These are phyloP conservation scores for Malurus alboscapulatus DNA, from an alignment of 2,113 vertebrate species.

Conservation along the genomic window DNA sequence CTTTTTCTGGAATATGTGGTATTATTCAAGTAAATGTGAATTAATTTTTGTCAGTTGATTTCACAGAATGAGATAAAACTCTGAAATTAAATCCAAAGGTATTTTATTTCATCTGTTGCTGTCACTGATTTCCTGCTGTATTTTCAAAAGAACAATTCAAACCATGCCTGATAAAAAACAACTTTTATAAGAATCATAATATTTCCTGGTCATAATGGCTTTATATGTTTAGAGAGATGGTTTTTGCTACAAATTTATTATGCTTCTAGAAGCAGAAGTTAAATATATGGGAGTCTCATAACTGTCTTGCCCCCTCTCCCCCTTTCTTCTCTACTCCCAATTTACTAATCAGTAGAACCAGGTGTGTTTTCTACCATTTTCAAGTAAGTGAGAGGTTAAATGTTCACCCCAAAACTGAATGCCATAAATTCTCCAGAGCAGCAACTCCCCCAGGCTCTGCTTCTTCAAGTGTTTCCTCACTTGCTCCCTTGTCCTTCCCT, in stretches of 20 bases:
- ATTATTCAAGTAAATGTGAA: neutral
- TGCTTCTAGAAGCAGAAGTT: neutral
- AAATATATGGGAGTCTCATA: neutral
- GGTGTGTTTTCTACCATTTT: neutral
- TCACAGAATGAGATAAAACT: neutral
- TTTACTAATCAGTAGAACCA: neutral
- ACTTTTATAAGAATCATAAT: neutral
- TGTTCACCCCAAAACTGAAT: neutral
- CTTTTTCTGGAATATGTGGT: neutral
- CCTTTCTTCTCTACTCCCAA: neutral
- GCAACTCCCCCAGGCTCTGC: neutral
- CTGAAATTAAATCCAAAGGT: neutral
- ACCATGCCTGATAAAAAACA: neutral
- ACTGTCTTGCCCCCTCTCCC: accelerated
- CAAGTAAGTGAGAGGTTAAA: neutral
- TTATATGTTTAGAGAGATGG: neutral
- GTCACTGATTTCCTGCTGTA: neutral
- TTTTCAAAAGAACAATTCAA: neutral
- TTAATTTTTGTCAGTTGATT: neutral
- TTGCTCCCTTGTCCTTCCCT: neutral
- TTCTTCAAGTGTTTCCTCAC: neutral
- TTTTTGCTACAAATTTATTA: neutral
- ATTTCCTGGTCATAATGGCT: neutral
- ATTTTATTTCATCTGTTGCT: neutral
- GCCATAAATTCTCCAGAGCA: neutral